Conservation (phyloP, 2,888 invertebrate species). For the Caenorhabditis sp. region DNA sequence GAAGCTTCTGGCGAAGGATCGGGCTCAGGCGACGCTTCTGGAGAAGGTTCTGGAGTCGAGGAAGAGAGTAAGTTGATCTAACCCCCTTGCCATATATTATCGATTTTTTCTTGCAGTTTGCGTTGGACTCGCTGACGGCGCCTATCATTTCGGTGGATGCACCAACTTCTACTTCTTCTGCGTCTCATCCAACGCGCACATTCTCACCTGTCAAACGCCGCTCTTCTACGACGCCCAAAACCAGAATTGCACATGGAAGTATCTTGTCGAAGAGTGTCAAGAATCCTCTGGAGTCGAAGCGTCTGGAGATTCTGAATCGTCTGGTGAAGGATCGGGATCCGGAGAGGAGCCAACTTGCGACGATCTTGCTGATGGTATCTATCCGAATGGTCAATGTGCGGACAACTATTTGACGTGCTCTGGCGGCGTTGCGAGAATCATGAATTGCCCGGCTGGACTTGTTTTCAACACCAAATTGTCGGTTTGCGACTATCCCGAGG, state of each 20-base stretch:
- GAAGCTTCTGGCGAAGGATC: constrained; percentile 20
- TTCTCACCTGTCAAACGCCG: constrained; percentile 35
- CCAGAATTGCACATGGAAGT: constrained; percentile 28
- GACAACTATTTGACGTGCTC: constrained; percentile 25
- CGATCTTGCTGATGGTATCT: constrained; percentile 20
- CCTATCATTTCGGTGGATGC: constrained; percentile 27
- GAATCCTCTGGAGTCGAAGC: constrained; percentile 5
- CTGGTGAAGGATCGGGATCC: constrained; percentile 23
- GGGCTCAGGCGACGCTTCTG: constrained; percentile 25
- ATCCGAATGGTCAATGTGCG: constrained; percentile 10
- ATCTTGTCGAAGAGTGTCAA: constrained; percentile 22
- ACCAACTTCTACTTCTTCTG: constrained; percentile 34
- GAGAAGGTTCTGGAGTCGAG: constrained; percentile 14
- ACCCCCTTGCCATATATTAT: not conserved
- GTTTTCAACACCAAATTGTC: constrained; percentile 25
- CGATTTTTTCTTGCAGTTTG: constrained; percentile 15
- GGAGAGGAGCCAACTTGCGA: constrained; percentile 26
- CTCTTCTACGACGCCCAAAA: constrained; percentile 25
- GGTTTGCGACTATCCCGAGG: constrained; percentile 24
- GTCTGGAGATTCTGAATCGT: too few relatives aligned
- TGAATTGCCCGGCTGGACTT: constrained; percentile 28
- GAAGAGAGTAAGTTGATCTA: not conserved
- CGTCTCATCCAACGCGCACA: constrained; percentile 16
- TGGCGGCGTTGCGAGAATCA: constrained; percentile 25
- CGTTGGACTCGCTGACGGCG: constrained; percentile 21